A percentile compares a stretch with the other conserved stretches of the same genome.
These are phyloP conservation scores for Andrena dorsata DNA, from an alignment of 2,888 invertebrate genomes.

Conservation along the genomic window DNA sequence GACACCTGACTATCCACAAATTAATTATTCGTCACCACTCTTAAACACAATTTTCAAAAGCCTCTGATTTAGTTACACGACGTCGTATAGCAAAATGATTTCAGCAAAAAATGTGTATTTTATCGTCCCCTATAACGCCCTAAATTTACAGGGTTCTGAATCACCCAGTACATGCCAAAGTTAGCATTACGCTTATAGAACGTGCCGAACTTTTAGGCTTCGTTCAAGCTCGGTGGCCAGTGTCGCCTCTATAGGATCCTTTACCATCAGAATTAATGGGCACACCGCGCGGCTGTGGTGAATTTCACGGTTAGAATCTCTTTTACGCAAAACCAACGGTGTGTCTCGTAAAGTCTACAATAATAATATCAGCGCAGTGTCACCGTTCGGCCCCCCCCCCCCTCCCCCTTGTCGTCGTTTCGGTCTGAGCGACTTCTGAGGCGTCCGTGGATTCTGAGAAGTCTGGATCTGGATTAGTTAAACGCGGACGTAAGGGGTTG, in stretches of 20 bases:
- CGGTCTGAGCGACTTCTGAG: constrained; percentile 41
- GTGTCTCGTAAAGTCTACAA: constrained; percentile 34
- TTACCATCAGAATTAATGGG: background rate
- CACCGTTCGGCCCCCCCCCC: constrained; percentile 18
- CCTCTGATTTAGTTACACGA: too few species aligned
- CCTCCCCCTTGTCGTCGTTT: constrained; percentile 19
- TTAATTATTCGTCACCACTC: too few species aligned
- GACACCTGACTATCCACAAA: too few species aligned
- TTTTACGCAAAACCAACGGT: constrained; percentile 26
- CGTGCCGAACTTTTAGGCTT: too few species aligned
- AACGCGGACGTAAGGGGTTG: constrained; percentile 64
- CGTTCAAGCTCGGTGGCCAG: background rate
- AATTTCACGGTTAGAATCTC: constrained; percentile 1
- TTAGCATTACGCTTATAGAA: background rate
- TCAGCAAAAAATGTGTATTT: too few species aligned
- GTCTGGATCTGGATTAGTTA: constrained; percentile 67
- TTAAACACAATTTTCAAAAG: too few species aligned
- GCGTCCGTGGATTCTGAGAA: constrained; percentile 71
- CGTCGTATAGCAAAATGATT: too few species aligned
- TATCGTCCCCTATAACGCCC: too few species aligned
- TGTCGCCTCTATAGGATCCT: background rate
- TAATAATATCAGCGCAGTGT: constrained; percentile 53
- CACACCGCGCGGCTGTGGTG: background rate
- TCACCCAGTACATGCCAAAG: background rate
- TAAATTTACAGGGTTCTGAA: background rate